These are phyloP conservation scores for Scaptomyza tumidula DNA, from an alignment of 2,888 invertebrate genomes.

Conservation along the genomic window DNA sequence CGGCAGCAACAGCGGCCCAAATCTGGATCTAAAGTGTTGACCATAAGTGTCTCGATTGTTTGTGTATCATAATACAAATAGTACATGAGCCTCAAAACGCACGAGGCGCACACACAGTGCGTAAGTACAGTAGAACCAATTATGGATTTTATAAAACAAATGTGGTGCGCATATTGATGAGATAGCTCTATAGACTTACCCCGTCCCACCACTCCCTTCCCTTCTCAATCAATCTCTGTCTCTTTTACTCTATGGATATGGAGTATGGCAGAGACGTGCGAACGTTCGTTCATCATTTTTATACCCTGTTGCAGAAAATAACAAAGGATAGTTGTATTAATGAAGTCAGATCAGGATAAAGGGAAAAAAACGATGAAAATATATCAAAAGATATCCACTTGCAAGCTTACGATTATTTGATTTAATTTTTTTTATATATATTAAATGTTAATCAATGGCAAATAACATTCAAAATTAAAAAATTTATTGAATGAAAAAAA, in stretches of 20 bases:
- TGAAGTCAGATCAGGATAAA: background rate
- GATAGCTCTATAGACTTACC: conserved; percentile 43
- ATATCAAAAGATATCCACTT: background rate
- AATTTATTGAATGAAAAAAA: too few species aligned
- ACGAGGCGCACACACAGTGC: conserved; percentile 68
- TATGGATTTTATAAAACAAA: conserved; percentile 83
- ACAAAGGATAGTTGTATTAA: background rate
- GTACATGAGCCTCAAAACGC: conserved; percentile 26
- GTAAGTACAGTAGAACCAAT: conserved; percentile 84
- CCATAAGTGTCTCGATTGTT: conserved; percentile 80
- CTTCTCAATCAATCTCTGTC: background rate
- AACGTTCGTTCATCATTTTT: conserved; percentile 54
- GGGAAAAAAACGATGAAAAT: background rate
- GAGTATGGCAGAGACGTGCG: conserved; percentile 46
- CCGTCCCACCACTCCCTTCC: background rate
- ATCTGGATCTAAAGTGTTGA: conserved; percentile 81
- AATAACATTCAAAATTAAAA: too few species aligned
- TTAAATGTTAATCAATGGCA: too few species aligned
- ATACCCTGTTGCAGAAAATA: conserved; percentile 15
- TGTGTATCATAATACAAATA: conserved; percentile 77
- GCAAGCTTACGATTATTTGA: too few species aligned
- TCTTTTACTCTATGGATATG: conserved; percentile 10
- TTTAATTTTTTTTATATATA: too few species aligned
- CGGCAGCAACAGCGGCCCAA: conserved; percentile 60
- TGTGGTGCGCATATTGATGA: conserved; percentile 80